Evolutionary conservation across 2,888 invertebrate species (phyloP).

Genomic region (Noctua janthina): DNA sequence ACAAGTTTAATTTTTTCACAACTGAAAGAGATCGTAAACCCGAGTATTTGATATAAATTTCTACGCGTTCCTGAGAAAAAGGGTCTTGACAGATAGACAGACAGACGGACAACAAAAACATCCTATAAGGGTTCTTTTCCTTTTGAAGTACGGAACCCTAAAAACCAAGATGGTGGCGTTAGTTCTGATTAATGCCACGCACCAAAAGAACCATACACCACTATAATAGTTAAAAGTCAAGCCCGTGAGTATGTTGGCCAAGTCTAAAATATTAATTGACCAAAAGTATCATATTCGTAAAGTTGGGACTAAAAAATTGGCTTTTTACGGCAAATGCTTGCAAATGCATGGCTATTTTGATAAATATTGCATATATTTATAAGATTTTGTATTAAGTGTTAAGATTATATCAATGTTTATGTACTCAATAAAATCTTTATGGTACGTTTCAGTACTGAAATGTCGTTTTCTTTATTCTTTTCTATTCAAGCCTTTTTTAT

Average conservation of each 20-base stretch:
- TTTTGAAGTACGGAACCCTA: no score
- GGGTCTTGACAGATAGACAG: no score
- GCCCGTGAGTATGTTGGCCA: neutral
- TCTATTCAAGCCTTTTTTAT: neutral
- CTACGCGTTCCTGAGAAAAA: no score
- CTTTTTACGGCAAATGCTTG: neutral
- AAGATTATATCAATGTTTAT: neutral
- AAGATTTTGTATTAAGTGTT: constrained; percentile 3
- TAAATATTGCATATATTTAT: neutral
- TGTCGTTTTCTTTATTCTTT: neutral
- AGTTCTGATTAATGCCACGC: neutral
- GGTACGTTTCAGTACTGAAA: constrained; percentile 25
- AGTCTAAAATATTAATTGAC: neutral
- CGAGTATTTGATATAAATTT: no score
- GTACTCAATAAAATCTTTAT: constrained; percentile 22
- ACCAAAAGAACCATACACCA: neutral
- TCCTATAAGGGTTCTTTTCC: no score
- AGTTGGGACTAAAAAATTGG: neutral
- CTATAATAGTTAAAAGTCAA: neutral
- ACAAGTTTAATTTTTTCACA: no score
- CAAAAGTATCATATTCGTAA: neutral
- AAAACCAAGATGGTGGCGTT: neutral
- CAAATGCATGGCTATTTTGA: neutral
- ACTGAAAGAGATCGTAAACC: no score
- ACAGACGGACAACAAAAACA: no score